These are phyloP conservation scores for Drosophila micromelanica DNA, from an alignment of 1,140 invertebrate genomes.

Conservation along the genomic window DNA sequence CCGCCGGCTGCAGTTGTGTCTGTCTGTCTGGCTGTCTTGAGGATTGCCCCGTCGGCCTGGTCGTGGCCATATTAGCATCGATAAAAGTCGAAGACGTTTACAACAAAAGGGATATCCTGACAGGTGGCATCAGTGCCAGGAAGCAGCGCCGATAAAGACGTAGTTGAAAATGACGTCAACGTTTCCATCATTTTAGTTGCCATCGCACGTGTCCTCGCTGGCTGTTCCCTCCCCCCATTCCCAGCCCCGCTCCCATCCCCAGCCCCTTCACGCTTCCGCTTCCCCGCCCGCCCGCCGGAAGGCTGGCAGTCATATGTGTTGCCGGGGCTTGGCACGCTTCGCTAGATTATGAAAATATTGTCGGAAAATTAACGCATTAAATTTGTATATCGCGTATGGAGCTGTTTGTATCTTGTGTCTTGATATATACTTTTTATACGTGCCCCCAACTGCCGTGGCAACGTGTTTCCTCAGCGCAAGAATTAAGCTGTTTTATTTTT, in stretches of 20 bases:
- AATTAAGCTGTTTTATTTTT: neutral
- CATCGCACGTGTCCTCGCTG: slow-evolving; percentile 5
- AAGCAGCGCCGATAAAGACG: slow-evolving; percentile 46
- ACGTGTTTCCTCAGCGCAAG: too few relatives aligned
- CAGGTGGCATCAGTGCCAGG: slow-evolving; percentile 34
- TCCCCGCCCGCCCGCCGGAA: slow-evolving; percentile 17
- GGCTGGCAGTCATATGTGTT: slow-evolving; percentile 23
- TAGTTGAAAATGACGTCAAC: slow-evolving; percentile 43
- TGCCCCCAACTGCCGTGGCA: neutral
- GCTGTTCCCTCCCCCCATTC: too few relatives aligned
- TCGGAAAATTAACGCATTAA: slow-evolving; percentile 75
- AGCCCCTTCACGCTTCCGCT: neutral
- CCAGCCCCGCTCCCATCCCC: too few relatives aligned
- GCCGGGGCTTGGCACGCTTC: slow-evolving; percentile 27
- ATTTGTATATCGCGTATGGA: slow-evolving; percentile 39
- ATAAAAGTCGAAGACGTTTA: slow-evolving; percentile 73
- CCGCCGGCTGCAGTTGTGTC: slow-evolving; percentile 53
- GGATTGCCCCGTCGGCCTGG: neutral
- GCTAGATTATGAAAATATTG: slow-evolving; percentile 69
- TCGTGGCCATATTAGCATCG: slow-evolving; percentile 67
- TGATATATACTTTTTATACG: slow-evolving; percentile 40
- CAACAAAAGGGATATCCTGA: slow-evolving; percentile 77
- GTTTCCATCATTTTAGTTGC: slow-evolving; percentile 32
- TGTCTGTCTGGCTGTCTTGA: neutral
- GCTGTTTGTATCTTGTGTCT: slow-evolving; percentile 31